phyloP scores from a whole-genome alignment of 2,888 invertebrate genomes.

The Chrysolina oricalcia region DNA sequence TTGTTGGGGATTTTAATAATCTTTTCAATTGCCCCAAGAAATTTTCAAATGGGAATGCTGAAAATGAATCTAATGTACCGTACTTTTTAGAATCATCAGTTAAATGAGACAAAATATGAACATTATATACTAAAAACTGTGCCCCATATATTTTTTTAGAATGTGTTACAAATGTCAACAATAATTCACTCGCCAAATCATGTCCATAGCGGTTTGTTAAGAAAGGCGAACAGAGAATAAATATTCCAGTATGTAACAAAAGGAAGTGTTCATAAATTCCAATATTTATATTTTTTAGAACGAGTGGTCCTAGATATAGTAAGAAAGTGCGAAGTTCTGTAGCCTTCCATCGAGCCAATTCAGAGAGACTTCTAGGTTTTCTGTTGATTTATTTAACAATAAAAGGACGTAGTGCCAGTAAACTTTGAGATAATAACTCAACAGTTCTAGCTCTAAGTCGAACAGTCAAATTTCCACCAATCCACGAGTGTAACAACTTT shows the following conservation, averaged over 20 bases:
- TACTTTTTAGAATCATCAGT: conserved; percentile 48
- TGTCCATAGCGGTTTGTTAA: conserved; percentile 20
- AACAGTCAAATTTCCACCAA: conserved; percentile 36
- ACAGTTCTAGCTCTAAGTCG: conserved; percentile 27
- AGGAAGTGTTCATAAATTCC: conserved; percentile 35
- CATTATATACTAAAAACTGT: conserved; percentile 48
- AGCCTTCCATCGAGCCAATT: conserved; percentile 31
- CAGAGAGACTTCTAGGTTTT: conserved; percentile 34
- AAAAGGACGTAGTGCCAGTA: conserved; percentile 21
- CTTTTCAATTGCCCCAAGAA: conserved; percentile 46
- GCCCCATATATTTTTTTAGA: conserved; percentile 47
- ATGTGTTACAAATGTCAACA: conserved; percentile 32
- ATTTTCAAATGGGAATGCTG: conserved; percentile 52
- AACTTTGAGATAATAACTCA: conserved; percentile 27
- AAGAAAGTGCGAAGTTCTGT: conserved; percentile 33
- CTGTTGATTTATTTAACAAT: conserved; percentile 30
- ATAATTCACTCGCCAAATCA: conserved; percentile 30
- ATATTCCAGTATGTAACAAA: conserved; percentile 29
- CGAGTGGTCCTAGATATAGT: conserved; percentile 34
- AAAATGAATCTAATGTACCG: too few species aligned
- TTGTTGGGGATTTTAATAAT: conserved; percentile 38
- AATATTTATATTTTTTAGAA: conserved; percentile 31
- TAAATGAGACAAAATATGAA: conserved; percentile 50
- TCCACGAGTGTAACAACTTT: conserved; percentile 32
- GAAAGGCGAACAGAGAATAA: conserved; percentile 28